Percentiles rank a stretch among this genome's conserved stretches.
Conservation (phyloP, 2,888 invertebrate genomes). For the Buathra laborator region DNA sequence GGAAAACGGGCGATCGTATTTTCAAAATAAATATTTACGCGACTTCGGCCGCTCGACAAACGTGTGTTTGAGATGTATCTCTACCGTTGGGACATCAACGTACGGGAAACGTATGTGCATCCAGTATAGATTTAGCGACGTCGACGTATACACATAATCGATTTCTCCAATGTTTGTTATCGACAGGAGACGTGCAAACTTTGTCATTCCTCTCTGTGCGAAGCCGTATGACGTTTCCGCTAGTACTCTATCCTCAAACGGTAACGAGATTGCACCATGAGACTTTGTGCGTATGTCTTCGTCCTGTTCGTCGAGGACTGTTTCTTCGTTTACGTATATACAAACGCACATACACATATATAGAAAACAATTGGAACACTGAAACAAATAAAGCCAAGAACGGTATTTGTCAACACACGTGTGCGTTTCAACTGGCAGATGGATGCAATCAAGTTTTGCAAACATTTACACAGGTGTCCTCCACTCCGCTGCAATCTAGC, state of each 20-base stretch:
- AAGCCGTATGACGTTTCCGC: conserved; percentile 3
- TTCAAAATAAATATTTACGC: conserved; percentile 15
- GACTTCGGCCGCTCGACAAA: not conserved
- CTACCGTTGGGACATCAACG: not conserved
- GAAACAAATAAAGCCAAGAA: conserved; percentile 42
- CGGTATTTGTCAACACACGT: conserved; percentile 29
- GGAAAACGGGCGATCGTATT: conserved; percentile 7
- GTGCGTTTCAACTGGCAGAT: not conserved
- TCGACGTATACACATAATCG: conserved; percentile 49
- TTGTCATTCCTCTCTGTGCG: conserved; percentile 3
- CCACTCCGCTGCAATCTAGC: not conserved
- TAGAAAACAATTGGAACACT: conserved; percentile 31
- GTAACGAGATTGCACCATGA: conserved; percentile 46
- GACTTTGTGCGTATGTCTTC: not conserved
- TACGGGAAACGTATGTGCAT: not conserved
- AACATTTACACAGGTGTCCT: conserved; percentile 19
- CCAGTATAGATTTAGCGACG: conserved; percentile 8
- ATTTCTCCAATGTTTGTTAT: conserved; percentile 51
- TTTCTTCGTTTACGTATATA: conserved; percentile 7
- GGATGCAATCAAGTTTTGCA: conserved; percentile 35
- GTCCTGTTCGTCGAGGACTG: not conserved
- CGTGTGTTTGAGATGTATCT: not conserved
- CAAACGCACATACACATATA: not conserved
- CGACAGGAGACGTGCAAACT: conserved; percentile 32
- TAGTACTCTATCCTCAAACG: conserved; percentile 2